Conservation (phyloP, 2,113 vertebrate genomes). For the Andinoacara biseriatus region DNA sequence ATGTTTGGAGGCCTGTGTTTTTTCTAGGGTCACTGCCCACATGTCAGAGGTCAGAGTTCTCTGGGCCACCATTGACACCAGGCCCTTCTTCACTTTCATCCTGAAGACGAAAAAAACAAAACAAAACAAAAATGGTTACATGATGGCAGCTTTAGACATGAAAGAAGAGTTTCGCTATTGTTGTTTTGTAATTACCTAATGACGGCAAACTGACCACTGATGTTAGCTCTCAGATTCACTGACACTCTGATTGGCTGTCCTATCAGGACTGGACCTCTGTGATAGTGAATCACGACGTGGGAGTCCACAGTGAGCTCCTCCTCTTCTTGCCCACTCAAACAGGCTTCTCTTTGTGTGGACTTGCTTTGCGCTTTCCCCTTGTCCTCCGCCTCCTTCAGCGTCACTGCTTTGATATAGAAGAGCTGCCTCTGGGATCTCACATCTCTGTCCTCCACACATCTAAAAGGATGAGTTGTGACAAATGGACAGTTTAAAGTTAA, state of each 20-base stretch:
- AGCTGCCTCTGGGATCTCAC: constrained; percentile 66
- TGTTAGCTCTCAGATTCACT: constrained; percentile 71
- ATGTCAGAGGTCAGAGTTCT: constrained; percentile 60
- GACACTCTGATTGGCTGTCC: constrained; percentile 71
- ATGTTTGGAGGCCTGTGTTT: constrained; percentile 64
- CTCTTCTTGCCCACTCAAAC: constrained; percentile 42
- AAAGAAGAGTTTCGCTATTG: not conserved
- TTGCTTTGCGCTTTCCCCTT: constrained; percentile 1
- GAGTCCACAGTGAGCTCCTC: constrained; percentile 73
- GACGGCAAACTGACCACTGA: constrained; percentile 66
- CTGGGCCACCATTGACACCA: constrained; percentile 70
- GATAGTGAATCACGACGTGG: constrained; percentile 68
- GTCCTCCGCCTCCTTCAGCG: constrained; percentile 38
- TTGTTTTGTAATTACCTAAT: constrained; percentile 66
- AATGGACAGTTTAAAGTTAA: not conserved
- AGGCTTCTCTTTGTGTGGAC: constrained; percentile 41
- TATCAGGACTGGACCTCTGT: constrained; percentile 64
- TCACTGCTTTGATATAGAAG: constrained; percentile 65
- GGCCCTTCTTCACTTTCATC: constrained; percentile 75
- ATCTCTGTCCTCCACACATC: constrained; percentile 60
- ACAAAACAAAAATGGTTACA: not conserved
- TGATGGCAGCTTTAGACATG: not conserved
- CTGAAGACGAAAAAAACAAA: constrained; percentile 44
- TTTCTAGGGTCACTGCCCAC: constrained; percentile 75
- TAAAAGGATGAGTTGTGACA: not conserved